Base-by-base conservation (phyloP, 2,797 vertebrate genomes). In the Protonibea diacanthus region DNA sequence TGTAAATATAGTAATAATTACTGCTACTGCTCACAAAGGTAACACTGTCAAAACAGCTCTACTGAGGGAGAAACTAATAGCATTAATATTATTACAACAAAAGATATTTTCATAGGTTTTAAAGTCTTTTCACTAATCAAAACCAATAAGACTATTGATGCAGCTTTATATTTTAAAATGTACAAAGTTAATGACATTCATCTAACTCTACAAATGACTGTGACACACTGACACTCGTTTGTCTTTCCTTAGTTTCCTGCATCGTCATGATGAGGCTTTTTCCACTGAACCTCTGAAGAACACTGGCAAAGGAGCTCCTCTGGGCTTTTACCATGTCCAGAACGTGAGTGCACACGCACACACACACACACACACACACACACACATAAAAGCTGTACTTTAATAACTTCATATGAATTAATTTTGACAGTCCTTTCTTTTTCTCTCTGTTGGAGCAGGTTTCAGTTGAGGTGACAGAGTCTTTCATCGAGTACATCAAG, bases 261-360 rank as follows among this genome's bases (percentile, higher is more conserved):
- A 99, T 91, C 97, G 98, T n/a, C 98, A 99, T 1, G 98, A 99
- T 53, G 98, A 99, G 91, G 98, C 98, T 13, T 99, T 99, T 93
- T 99, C 98, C 53, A 99, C 98, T 0, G 98, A 99, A 85, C 98
- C 98, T 52, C 95, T 99, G 72, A 99, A 99, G 89, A 99, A 99
- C 93, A 94, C 95, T 0, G 98, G 98, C 71, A 96, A 96, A 92
- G 97, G 97, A 77, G 92, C 96, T 71, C 96, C 97, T 0, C 96
- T 99, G 76, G 97, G 97, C 47, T 99, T 99, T 85, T 99, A 98
- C 73, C 98, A 99, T 0, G 98, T 99, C 53, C 98, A 99, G 92
- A 99, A 99, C 63, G 98, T 99, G 90, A 97, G 97, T 93, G 4
- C 1, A 25, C 44, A 33, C 29, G 13, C 7, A 6, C 5, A 23